phyloP scores from a whole-genome alignment of 2,888 invertebrate genomes.

The Trachelus tabidus region DNA sequence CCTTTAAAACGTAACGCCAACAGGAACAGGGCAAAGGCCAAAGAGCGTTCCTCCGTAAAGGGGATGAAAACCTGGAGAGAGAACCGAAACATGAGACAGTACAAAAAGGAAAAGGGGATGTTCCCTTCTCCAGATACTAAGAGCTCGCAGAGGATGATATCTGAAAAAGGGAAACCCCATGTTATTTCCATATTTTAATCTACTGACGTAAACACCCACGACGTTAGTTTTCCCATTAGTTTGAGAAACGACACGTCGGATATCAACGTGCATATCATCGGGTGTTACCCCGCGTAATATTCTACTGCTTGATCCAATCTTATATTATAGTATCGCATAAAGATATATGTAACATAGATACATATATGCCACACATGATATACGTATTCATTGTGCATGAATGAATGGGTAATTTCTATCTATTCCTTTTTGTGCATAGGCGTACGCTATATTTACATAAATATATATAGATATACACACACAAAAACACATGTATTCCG shows the following conservation, averaged over 20 bases:
- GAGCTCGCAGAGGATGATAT: background rate
- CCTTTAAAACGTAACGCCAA: background rate
- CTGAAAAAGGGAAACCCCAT: slow-evolving; percentile 4
- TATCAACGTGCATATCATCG: background rate
- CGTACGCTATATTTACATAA: background rate
- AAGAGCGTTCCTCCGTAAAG: background rate
- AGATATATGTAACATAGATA: background rate
- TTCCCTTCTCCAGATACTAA: background rate
- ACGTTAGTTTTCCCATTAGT: slow-evolving; percentile 48
- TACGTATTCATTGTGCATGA: background rate
- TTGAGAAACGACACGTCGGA: background rate
- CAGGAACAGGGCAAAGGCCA: background rate
- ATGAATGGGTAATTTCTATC: background rate
- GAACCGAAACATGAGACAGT: background rate
- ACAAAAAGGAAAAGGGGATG: background rate
- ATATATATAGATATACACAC: too few species aligned
- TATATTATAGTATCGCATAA: background rate
- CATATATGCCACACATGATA: background rate
- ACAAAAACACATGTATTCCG: background rate
- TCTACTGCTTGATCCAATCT: background rate
- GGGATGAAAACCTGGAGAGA: background rate
- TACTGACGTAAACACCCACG: slow-evolving; percentile 47
- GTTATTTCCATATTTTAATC: slow-evolving; percentile 64
- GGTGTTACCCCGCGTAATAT: background rate
- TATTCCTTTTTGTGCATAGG: background rate